Evolutionary conservation across 2,888 invertebrate species (phyloP).

Genomic region (Ischnus inquisitorius): DNA sequence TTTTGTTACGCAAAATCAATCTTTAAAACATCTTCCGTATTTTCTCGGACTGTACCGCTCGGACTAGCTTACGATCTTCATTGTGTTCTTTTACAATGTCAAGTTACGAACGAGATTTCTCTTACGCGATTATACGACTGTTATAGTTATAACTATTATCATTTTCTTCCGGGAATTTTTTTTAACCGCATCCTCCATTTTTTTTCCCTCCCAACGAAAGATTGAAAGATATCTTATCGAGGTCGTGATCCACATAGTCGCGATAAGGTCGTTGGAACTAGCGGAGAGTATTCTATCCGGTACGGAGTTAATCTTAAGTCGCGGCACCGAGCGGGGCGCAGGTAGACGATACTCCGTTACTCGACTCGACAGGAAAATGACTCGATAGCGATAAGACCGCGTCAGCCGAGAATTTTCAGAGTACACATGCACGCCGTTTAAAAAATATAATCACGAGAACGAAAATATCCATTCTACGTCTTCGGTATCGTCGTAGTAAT

Average conservation of each 20-base stretch:
- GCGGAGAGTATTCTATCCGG: neutral
- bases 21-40: no score
- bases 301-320: neutral
- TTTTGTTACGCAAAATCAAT: no score
- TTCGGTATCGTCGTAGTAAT: neutral
- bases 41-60: no score
- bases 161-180: neutral
- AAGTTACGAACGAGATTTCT: neutral
- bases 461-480: neutral
- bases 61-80: no score
- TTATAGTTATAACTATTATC: neutral
- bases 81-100: neutral
- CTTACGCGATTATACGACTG: neutral
- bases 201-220: constrained; percentile 19
- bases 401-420: neutral
- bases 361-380: neutral
- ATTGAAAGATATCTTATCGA: constrained; percentile 58
- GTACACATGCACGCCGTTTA: neutral
- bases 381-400: neutral
- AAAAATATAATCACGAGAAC: neutral
- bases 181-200: constrained; percentile 11
- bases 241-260: constrained; percentile 31
- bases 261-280: constrained; percentile 18
- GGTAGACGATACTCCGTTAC: neutral
- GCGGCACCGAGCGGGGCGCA: neutral